Conservation (phyloP, 2,888 invertebrate genomes). For the Onchidella celtica region DNA sequence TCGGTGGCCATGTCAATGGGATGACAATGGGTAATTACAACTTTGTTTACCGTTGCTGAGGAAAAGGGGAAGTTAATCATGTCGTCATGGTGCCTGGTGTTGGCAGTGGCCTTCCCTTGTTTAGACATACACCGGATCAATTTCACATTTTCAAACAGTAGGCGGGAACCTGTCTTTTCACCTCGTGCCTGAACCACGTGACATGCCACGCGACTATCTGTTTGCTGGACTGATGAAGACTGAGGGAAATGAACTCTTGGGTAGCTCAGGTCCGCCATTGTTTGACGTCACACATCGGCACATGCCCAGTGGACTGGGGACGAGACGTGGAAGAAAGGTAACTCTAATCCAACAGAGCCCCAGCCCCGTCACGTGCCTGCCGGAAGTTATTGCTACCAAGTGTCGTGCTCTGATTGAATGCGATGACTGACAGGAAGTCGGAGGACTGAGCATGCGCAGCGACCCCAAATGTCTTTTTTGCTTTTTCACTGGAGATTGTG, state of each 20-base stretch:
- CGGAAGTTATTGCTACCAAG: slow-evolving; percentile 37
- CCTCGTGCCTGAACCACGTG: slow-evolving; percentile 34
- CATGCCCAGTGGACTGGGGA: slow-evolving; percentile 19
- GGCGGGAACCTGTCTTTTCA: slow-evolving; percentile 42
- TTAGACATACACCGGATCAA: slow-evolving; percentile 39
- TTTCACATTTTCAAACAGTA: slow-evolving; percentile 45
- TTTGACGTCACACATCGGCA: slow-evolving; percentile 31
- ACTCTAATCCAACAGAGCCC: slow-evolving; percentile 6
- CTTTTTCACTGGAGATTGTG: no score
- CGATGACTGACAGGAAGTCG: neutral
- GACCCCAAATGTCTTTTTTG: no score
- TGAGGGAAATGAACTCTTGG: slow-evolving; percentile 15
- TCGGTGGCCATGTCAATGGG: neutral
- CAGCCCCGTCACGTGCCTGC: slow-evolving; percentile 4
- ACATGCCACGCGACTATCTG: slow-evolving; percentile 30
- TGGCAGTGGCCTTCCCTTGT: slow-evolving; percentile 19
- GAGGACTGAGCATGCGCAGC: neutral
- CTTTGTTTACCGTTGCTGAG: slow-evolving; percentile 14
- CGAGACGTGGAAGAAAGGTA: slow-evolving; percentile 12
- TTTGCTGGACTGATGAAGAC: slow-evolving; percentile 32
- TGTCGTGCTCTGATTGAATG: slow-evolving; percentile 39
- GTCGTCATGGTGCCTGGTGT: slow-evolving; percentile 39
- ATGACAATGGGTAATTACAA: slow-evolving; percentile 20
- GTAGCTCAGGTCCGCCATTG: slow-evolving; percentile 9
- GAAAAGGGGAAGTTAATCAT: slow-evolving; percentile 41